These are phyloP conservation scores for Carcina quercana DNA, from an alignment of 2,888 invertebrate genomes.

Conservation along the genomic window DNA sequence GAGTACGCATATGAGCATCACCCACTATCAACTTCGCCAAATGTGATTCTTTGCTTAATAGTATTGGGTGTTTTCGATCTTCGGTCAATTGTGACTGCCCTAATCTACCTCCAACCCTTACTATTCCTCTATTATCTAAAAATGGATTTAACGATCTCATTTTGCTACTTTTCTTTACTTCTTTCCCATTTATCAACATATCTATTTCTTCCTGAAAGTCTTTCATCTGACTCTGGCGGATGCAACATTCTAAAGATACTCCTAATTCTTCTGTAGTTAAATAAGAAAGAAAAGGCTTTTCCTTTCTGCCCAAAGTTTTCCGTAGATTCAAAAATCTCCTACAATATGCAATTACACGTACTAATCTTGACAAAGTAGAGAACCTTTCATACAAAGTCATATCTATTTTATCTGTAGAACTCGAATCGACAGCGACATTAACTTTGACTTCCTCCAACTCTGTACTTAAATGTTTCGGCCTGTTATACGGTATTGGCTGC, in stretches of 20 bases:
- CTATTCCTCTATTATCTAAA: slow-evolving; percentile 7
- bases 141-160: slow-evolving; percentile 6
- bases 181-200: background rate
- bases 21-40: slow-evolving; percentile 10
- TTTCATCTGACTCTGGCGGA: background rate
- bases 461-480: background rate
- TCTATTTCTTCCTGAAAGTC: background rate
- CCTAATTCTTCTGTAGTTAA: background rate
- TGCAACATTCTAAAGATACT: background rate
- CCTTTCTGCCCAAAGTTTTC: background rate
- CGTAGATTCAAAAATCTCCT: background rate
- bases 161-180: slow-evolving; percentile 3
- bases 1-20: slow-evolving; percentile 15
- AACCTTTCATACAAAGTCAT: background rate
- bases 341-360: background rate
- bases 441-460: background rate
- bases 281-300: background rate
- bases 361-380: background rate
- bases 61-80: slow-evolving; percentile 12
- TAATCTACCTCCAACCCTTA: slow-evolving; percentile 11
- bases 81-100: background rate
- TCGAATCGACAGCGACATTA: background rate
- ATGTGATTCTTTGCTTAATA: slow-evolving; percentile 9
- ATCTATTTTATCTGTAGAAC: background rate
- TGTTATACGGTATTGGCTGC: background rate